phyloP scores from a whole-genome alignment of 2,797 vertebrate genomes.

The Chelidonichthys spinosus region DNA sequence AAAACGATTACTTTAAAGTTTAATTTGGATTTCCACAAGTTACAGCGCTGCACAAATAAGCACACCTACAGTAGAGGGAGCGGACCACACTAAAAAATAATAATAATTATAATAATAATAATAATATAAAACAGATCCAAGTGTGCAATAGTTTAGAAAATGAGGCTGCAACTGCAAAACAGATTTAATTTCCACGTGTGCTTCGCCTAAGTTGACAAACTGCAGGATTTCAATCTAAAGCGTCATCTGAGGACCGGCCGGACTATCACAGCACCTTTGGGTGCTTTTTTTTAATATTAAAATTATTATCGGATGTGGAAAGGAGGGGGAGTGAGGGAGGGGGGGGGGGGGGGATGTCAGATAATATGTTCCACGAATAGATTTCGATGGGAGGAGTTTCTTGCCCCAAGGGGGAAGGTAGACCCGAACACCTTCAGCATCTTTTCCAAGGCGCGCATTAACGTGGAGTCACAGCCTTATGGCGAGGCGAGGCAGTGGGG shows the following conservation, averaged over 20 bases:
- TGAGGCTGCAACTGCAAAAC: not conserved
- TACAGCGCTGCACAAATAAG: not conserved
- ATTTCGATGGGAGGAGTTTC: slow-evolving; percentile 85
- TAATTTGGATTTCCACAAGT: not conserved
- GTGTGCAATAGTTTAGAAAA: not conserved
- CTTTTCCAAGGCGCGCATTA: slow-evolving; percentile 69
- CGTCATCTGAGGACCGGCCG: not conserved
- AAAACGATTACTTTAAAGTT: not conserved
- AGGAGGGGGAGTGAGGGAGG: not conserved
- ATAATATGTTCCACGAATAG: slow-evolving; percentile 79
- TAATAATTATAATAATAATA: too few species aligned
- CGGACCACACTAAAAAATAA: not conserved
- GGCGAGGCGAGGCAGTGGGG: slow-evolving; percentile 54
- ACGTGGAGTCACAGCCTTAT: slow-evolving; percentile 66
- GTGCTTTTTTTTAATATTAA: slow-evolving; percentile 30
- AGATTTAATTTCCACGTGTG: not conserved
- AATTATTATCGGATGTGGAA: slow-evolving; percentile 37
- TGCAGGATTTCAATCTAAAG: not conserved
- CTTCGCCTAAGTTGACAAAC: not conserved
- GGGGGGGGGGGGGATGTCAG: slow-evolving; percentile 57
- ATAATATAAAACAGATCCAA: too few species aligned
- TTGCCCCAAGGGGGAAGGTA: slow-evolving; percentile 74
- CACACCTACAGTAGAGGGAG: not conserved
- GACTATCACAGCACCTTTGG: slow-evolving; percentile 3
- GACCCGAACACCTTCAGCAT: slow-evolving; percentile 82